Evolutionary conservation across 1,140 invertebrate species (phyloP).

Genomic region (Pogonomyrmex barbatus): DNA sequence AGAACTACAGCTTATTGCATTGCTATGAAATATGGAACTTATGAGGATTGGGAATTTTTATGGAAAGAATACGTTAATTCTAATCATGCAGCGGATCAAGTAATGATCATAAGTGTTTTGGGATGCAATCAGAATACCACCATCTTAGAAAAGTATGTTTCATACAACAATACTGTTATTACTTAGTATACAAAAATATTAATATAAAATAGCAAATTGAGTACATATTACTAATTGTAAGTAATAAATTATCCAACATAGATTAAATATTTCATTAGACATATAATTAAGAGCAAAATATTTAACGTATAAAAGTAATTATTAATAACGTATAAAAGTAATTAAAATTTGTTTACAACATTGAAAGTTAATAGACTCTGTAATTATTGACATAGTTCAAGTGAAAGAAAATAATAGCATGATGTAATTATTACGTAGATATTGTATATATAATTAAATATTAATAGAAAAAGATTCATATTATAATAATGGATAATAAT

Average conservation of each 20-base stretch:
- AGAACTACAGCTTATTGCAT: constrained; percentile 92
- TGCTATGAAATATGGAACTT: constrained; percentile 90
- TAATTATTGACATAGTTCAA: too few relatives aligned
- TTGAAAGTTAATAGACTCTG: too few relatives aligned
- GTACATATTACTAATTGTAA: background rate
- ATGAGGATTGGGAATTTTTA: constrained; percentile 93
- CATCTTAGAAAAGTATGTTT: constrained; percentile 83
- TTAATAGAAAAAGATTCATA: too few relatives aligned
- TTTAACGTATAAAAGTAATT: too few relatives aligned
- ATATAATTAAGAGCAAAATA: background rate
- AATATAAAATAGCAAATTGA: background rate
- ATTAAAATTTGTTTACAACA: too few relatives aligned
- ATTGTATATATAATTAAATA: too few relatives aligned
- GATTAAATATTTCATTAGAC: background rate
- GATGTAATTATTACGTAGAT: background rate
- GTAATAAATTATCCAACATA: background rate
- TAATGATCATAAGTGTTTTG: constrained; percentile 88
- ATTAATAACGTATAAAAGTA: too few relatives aligned
- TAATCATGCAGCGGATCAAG: constrained; percentile 90
- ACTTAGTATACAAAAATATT: background rate
- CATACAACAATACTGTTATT: background rate
- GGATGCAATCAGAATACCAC: constrained; percentile 88
- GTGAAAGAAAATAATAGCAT: too few relatives aligned
- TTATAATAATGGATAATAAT: too few relatives aligned
- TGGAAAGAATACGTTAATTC: constrained; percentile 90